These are phyloP conservation scores for Malurus melanocephalus DNA, from an alignment of 2,113 vertebrate species.

Conservation along the genomic window DNA sequence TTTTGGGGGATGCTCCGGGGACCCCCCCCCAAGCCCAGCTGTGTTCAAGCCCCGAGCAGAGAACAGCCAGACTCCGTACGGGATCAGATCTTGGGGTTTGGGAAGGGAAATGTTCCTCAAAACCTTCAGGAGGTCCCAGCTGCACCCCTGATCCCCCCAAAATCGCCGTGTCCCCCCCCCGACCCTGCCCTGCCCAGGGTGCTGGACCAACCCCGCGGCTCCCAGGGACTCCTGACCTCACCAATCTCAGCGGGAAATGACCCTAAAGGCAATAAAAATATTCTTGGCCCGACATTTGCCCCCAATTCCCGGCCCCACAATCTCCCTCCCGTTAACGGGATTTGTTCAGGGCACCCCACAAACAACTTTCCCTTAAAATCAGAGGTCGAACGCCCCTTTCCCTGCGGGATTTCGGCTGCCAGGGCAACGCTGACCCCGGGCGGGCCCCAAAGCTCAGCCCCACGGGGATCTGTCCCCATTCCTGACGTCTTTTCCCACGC, in stretches of 20 bases:
- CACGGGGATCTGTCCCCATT: background rate
- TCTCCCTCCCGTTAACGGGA: fast-evolving
- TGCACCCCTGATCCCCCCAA: fast-evolving
- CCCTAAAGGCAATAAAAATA: background rate
- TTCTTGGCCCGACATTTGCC: background rate
- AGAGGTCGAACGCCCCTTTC: fast-evolving
- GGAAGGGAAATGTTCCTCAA: background rate
- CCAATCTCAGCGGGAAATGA: background rate
- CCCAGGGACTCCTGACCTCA: background rate
- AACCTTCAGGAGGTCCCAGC: background rate
- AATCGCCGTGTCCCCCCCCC: background rate
- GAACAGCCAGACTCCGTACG: fast-evolving
- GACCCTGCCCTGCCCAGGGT: background rate
- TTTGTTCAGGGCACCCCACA: background rate
- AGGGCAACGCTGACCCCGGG: background rate
- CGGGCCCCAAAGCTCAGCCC: background rate
- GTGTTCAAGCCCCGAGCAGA: background rate
- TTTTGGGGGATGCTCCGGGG: background rate
- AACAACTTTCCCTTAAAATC: fast-evolving
- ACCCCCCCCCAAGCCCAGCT: background rate
- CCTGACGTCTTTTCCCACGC: conserved; percentile 61
- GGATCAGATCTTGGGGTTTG: fast-evolving
- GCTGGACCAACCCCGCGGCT: background rate
- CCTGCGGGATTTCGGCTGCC: background rate
- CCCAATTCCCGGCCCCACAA: background rate